Evolutionary conservation across 2,797 vertebrate species (phyloP), one percentile per base, ranked within the genome.

Genomic region (Xiphophorus birchmanni): DNA sequence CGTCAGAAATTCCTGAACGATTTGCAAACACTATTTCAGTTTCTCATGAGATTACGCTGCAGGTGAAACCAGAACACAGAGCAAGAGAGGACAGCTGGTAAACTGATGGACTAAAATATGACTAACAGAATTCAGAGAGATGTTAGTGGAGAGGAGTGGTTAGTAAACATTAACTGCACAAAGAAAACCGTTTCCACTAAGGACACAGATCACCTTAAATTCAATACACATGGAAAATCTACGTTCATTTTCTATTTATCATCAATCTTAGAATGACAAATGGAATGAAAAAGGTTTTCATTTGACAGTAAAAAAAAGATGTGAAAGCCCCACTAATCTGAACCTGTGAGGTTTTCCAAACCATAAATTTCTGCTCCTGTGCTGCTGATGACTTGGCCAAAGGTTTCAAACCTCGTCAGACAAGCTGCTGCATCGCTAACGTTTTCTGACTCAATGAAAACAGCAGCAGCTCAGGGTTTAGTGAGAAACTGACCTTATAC

Each of bases 271-370:
- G 60, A 17, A 48, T 26, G 23, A 69, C n/a, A 40, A 5, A 12
- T 4, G 0, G 47, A 76, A 56, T 76, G 76, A 86, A 85, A 71
- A 86, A 86, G 80, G 84, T 85, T 86, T 87, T 82, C 56, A 75
- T 54, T 80, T 0, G 80, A 48, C 42, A 56, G 69, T 40, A 35
- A 21, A 82, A 17, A 29, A 37, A 40, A 12, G 35, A 56, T 45
- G 74, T 45, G 9, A 71, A 78, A 77, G 45, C 73, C 45, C 83
- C 85, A 89, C 85, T 81, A 0, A 78, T 88, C 85, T 88, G 90
- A 89, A 89, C 89, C 73, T 74, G 26, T 63, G 29, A 7, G 4
- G 0, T 12, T 21, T 58, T 18, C 7, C 17, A 37, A n/a, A 45
- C 12, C 45, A 10, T 12, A 50, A 52, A 67, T 67, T 40, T 67